phyloP scores from a whole-genome alignment of 2,888 invertebrate genomes.

The Orchesellides sinensis region DNA sequence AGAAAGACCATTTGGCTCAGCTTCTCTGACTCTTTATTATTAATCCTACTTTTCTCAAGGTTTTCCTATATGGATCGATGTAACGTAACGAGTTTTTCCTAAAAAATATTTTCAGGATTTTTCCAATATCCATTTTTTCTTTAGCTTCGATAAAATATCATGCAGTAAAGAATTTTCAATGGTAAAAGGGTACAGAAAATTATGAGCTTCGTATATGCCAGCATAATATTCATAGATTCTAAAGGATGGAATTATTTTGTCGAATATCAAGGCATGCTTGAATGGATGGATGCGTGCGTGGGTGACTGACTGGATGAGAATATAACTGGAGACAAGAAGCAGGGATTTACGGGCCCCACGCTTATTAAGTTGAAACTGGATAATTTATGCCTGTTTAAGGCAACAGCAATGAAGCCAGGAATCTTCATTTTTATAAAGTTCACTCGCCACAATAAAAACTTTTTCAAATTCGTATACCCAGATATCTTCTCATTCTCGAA shows the following conservation, averaged over 20 bases:
- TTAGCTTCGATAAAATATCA: slow-evolving; percentile 23
- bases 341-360: not conserved
- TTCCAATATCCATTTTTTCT: slow-evolving; percentile 24
- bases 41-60: slow-evolving; percentile 39
- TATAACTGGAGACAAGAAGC: slow-evolving; percentile 8
- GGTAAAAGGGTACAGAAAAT: slow-evolving; percentile 24
- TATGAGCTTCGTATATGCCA: not conserved
- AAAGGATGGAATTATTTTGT: not conserved
- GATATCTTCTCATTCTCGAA: not conserved
- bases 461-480: slow-evolving; percentile 3
- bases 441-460: slow-evolving; percentile 14
- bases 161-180: slow-evolving; percentile 21
- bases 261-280: not conserved
- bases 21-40: slow-evolving; percentile 34
- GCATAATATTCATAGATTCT: not conserved
- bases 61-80: not conserved
- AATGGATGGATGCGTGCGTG: slow-evolving; percentile 15
- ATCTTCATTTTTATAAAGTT: slow-evolving; percentile 29
- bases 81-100: not conserved
- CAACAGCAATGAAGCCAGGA: slow-evolving; percentile 10
- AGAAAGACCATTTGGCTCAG: slow-evolving; percentile 38
- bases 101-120: slow-evolving; percentile 27
- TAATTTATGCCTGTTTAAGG: slow-evolving; percentile 67
- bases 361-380: slow-evolving; percentile 45
- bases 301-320: slow-evolving; percentile 21